These are phyloP conservation scores for Alosa sapidissima DNA, from an alignment of 2,797 vertebrate species.

Conservation along the genomic window DNA sequence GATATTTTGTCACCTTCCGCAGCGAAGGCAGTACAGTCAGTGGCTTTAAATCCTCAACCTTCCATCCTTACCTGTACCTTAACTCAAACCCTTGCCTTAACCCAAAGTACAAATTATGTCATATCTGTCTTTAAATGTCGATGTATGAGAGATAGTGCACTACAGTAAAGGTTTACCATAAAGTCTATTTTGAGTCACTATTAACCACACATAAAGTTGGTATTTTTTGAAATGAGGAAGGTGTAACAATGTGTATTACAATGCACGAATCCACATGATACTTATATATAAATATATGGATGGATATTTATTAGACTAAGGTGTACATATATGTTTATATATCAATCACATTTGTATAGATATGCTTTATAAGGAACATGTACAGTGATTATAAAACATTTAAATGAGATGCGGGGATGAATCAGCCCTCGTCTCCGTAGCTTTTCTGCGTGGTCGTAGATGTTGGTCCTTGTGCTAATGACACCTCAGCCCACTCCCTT, in stretches of 20 bases:
- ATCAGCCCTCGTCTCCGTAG: background rate
- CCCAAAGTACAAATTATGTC: constrained; percentile 6
- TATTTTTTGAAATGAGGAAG: constrained; percentile 11
- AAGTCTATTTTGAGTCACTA: constrained; percentile 19
- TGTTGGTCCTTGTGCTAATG: background rate
- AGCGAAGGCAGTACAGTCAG: background rate
- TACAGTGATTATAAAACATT: constrained; percentile 39
- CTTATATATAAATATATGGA: constrained; percentile 25
- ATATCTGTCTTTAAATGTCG: background rate
- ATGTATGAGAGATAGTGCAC: constrained; percentile 7
- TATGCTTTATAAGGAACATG: constrained; percentile 44
- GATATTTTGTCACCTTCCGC: background rate
- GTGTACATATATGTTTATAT: constrained; percentile 43
- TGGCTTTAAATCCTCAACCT: background rate
- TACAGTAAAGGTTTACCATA: constrained; percentile 8
- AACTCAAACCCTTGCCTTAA: constrained; percentile 11
- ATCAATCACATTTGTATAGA: constrained; percentile 42
- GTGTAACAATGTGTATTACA: constrained; percentile 25
- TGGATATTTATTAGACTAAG: constrained; percentile 39
- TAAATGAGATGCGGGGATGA: constrained; percentile 21
- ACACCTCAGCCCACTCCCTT: background rate
- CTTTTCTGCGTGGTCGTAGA: background rate
- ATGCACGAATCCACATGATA: constrained; percentile 41
- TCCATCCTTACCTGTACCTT: constrained; percentile 9
- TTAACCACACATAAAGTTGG: background rate